A percentile compares a stretch with the other conserved stretches of the same genome.
Conservation (phyloP, 2,113 vertebrate genomes). For the Triplophysa siluroides region DNA sequence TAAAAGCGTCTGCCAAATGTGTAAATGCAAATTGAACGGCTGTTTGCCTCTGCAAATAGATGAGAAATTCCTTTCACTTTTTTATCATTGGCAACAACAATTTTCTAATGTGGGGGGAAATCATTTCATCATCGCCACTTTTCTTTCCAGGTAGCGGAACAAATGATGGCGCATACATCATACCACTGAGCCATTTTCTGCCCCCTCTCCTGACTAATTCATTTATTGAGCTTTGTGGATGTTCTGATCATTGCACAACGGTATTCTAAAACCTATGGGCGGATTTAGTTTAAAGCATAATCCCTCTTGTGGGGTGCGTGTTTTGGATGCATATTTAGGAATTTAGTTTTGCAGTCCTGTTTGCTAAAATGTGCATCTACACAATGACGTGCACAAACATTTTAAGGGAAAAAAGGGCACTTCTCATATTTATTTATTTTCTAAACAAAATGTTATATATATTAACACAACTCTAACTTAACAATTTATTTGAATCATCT, state of each 20-base stretch:
- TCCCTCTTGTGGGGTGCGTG: constrained; percentile 37
- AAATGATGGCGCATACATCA: constrained; percentile 44
- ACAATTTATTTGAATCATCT: no score
- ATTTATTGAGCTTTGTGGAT: constrained; percentile 47
- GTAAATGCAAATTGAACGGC: no score
- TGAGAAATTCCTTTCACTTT: constrained; percentile 51
- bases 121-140: constrained; percentile 42
- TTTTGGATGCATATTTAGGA: constrained; percentile 29
- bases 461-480: no score
- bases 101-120: constrained; percentile 54
- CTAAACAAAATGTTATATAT: no score
- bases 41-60: constrained; percentile 49
- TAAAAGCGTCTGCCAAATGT: no score
- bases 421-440: no score
- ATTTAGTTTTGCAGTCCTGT: neutral
- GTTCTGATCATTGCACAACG: constrained; percentile 45
- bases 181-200: constrained; percentile 39
- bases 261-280: constrained; percentile 38
- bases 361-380: no score
- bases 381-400: no score
- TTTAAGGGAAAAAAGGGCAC: no score
- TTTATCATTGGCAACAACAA: constrained; percentile 51
- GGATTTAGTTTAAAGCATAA: constrained; percentile 43
- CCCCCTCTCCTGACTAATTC: constrained; percentile 42
- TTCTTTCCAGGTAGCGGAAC: constrained; percentile 41